A percentile compares a stretch with the other conserved stretches of the same genome.
Conservation (phyloP, 92 coral and sea anemone genomes). For the Ricordea florida region DNA sequence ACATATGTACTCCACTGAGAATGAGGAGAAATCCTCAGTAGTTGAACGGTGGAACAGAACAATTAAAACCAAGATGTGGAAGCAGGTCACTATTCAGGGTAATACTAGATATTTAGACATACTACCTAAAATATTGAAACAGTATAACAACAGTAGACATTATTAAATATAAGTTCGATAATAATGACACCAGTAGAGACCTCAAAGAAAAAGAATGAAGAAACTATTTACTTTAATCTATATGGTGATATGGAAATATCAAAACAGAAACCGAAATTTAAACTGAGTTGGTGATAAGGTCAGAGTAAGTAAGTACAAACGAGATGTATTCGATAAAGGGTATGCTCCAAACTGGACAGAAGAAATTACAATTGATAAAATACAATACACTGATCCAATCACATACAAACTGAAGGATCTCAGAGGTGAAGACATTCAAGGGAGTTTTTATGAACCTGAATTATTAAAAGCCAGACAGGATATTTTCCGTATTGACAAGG, state of each 20-base stretch:
- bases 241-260: slow-evolving; percentile 49
- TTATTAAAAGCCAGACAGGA: slow-evolving; percentile 42
- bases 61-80: slow-evolving; percentile 60
- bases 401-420: slow-evolving; percentile 41
- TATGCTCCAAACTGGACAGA: slow-evolving; percentile 43
- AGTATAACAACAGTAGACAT: slow-evolving; percentile 48
- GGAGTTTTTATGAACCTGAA: slow-evolving; percentile 44
- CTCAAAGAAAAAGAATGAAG: slow-evolving; percentile 51
- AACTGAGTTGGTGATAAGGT: slow-evolving; percentile 58
- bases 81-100: too few relatives aligned
- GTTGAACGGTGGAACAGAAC: slow-evolving; percentile 57
- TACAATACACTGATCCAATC: slow-evolving; percentile 24
- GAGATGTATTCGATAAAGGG: slow-evolving; percentile 47
- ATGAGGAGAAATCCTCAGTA: slow-evolving; percentile 39
- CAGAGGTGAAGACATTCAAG: slow-evolving; percentile 43
- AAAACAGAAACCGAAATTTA: slow-evolving; percentile 46
- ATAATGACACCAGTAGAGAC: slow-evolving; percentile 59
- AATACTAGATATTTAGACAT: slow-evolving; percentile 46
- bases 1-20: slow-evolving; percentile 52
- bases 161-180: too few relatives aligned
- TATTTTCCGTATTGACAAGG: slow-evolving; percentile 41
- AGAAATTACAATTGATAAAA: slow-evolving; percentile 28
- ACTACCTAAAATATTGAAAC: slow-evolving; percentile 28
- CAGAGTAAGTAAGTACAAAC: slow-evolving; percentile 43
- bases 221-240: slow-evolving; percentile 42